phyloP scores from a whole-genome alignment of 2,888 invertebrate species.

The Carcina quercana region DNA sequence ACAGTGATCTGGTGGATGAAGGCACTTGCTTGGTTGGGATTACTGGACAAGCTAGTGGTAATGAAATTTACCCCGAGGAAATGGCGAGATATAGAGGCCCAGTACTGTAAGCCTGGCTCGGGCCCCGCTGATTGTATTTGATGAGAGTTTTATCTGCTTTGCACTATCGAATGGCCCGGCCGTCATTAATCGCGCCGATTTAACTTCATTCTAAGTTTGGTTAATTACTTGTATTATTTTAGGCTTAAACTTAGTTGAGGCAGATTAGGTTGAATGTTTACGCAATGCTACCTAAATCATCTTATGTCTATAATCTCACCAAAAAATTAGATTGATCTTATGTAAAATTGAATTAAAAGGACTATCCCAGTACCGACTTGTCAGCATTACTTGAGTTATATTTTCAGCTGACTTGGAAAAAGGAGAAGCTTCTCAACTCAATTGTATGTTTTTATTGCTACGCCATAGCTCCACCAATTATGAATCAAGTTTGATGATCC shows the following conservation, averaged over 20 bases:
- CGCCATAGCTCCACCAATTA: too few relatives aligned
- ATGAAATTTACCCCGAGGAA: constrained; percentile 68
- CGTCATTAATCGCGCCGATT: constrained; percentile 44
- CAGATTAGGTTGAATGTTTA: constrained; percentile 16
- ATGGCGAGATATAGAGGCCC: constrained; percentile 58
- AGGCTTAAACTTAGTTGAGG: constrained; percentile 26
- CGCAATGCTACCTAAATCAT: constrained; percentile 11
- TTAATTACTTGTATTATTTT: constrained; percentile 45
- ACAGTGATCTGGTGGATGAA: constrained; percentile 62
- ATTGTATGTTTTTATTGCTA: too few relatives aligned
- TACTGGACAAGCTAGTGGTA: constrained; percentile 66
- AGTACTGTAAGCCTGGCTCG: constrained; percentile 64
- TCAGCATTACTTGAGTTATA: too few relatives aligned
- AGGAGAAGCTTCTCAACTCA: too few relatives aligned
- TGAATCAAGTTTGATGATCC: too few relatives aligned
- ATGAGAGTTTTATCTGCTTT: constrained; percentile 69
- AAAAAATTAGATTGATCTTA: too few relatives aligned
- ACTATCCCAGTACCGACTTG: too few relatives aligned
- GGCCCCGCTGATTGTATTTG: constrained; percentile 67
- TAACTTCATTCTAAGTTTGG: constrained; percentile 43
- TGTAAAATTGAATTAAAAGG: too few relatives aligned
- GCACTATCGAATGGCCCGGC: constrained; percentile 42
- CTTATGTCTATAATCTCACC: too few relatives aligned
- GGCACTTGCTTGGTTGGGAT: constrained; percentile 59
- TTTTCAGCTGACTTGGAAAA: too few relatives aligned